Conservation (phyloP, 2,888 invertebrate species). For the Hedya salicella region DNA sequence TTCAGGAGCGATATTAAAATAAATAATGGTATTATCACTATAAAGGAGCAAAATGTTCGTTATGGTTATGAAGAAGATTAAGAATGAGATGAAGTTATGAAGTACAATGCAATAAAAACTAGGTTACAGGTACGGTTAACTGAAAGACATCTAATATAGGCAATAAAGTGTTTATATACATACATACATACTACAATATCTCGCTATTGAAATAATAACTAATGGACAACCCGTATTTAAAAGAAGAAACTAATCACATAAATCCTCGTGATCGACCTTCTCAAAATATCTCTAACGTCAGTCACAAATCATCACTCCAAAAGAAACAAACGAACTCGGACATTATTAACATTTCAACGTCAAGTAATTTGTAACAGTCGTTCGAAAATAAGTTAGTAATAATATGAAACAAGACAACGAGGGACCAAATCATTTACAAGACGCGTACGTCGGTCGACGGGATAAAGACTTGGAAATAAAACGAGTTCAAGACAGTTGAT, state of each 20-base stretch:
- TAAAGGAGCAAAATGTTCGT: neutral
- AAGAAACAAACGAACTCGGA: slow-evolving; percentile 33
- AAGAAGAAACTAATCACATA: too few species aligned
- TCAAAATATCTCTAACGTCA: slow-evolving; percentile 12
- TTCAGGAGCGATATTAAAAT: slow-evolving; percentile 24
- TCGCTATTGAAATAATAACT: too few species aligned
- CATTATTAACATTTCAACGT: slow-evolving; percentile 52
- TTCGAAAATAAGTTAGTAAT: slow-evolving; percentile 55
- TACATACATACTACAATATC: too few species aligned
- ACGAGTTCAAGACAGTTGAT: slow-evolving; percentile 33
- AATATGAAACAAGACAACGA: slow-evolving; percentile 52
- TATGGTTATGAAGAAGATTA: too few species aligned
- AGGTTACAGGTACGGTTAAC: too few species aligned
- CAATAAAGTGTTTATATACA: too few species aligned
- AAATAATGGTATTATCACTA: neutral
- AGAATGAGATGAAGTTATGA: too few species aligned
- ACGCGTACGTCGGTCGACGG: slow-evolving; percentile 36
- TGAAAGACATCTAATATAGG: too few species aligned
- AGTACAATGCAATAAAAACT: neutral
- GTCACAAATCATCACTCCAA: slow-evolving; percentile 27
- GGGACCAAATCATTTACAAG: slow-evolving; percentile 50
- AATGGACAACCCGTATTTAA: too few species aligned
- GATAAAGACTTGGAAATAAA: slow-evolving; percentile 38
- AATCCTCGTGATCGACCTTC: neutral
- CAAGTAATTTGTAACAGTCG: slow-evolving; percentile 54